phyloP scores from a whole-genome alignment of 2,113 vertebrate species.

The Plectropomus leopardus region DNA sequence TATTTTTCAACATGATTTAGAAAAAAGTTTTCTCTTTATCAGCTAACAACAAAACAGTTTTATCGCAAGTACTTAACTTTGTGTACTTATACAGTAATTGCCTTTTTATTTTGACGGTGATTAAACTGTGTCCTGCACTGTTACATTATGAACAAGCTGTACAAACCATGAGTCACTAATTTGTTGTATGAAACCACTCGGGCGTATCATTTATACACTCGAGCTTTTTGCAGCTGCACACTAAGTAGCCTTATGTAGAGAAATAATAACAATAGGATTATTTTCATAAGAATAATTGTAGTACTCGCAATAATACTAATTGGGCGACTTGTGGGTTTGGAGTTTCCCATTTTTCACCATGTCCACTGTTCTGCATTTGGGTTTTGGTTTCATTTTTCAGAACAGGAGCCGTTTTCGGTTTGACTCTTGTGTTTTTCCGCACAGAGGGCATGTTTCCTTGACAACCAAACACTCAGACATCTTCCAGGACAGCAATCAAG shows the following conservation, averaged over 20 bases:
- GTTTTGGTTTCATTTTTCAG: background rate
- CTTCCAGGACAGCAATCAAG: conserved; percentile 94
- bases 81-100: conserved; percentile 2
- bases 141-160: background rate
- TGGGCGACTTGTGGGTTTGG: background rate
- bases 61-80: background rate
- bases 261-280: conserved; percentile 1
- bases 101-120: background rate
- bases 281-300: background rate
- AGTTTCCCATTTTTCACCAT: background rate
- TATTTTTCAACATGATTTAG: background rate
- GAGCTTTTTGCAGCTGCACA: background rate
- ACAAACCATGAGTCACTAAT: background rate
- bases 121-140: background rate
- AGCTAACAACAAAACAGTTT: background rate
- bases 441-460: too few species aligned
- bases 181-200: background rate
- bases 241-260: background rate
- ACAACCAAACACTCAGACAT: conserved; percentile 88
- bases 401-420: background rate
- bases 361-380: background rate
- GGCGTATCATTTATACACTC: background rate
- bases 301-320: background rate
- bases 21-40: background rate
- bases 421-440: accelerated